Conservation (phyloP, 2,888 invertebrate genomes). For the Tuta absoluta region DNA sequence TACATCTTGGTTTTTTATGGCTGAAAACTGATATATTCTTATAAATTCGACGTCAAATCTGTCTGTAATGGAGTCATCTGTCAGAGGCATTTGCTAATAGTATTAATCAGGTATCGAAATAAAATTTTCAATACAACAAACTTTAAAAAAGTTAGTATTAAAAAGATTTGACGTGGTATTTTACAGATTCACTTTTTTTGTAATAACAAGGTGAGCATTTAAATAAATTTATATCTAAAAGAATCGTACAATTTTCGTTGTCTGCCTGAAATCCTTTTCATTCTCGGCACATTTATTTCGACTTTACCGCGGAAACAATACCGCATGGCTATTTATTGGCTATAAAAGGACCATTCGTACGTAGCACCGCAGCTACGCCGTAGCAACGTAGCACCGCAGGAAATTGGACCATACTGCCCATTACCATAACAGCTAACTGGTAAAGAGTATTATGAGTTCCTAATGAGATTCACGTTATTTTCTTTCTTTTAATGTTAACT, state of each 20-base stretch:
- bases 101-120: too few species aligned
- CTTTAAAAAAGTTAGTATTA: too few species aligned
- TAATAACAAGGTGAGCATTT: too few species aligned
- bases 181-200: too few species aligned
- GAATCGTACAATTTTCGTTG: slow-evolving; percentile 25
- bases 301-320: slow-evolving; percentile 42
- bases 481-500: not conserved
- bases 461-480: not conserved
- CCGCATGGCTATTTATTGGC: slow-evolving; percentile 43
- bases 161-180: too few species aligned
- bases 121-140: too few species aligned
- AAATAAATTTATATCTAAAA: not conserved
- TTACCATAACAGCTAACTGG: not conserved
- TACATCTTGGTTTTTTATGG: too few species aligned
- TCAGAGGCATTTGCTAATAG: too few species aligned
- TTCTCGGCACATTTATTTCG: not conserved
- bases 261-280: slow-evolving; percentile 26
- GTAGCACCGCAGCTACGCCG: slow-evolving; percentile 28
- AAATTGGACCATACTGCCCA: not conserved
- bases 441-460: not conserved
- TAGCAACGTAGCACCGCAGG: slow-evolving; percentile 26
- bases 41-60: too few species aligned
- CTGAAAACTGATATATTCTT: too few species aligned
- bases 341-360: slow-evolving; percentile 40
- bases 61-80: too few species aligned